These are phyloP conservation scores for Oenanthe melanoleuca DNA, from an alignment of 2,113 vertebrate species.

Conservation along the genomic window DNA sequence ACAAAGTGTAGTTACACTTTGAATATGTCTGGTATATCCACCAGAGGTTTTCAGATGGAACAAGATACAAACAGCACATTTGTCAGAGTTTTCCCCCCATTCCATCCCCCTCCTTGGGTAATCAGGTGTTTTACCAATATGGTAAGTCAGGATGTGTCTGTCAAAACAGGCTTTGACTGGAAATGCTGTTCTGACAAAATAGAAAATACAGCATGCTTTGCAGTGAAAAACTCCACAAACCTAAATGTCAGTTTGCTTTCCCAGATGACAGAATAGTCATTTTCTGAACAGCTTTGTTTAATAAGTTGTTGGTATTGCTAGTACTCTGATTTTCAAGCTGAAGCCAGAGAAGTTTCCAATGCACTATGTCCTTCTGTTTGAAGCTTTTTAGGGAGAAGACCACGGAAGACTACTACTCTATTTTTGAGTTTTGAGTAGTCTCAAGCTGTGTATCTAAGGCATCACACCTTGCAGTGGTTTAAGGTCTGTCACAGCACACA, in stretches of 20 bases:
- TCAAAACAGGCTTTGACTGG: background rate
- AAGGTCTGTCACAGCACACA: background rate
- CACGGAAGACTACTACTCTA: background rate
- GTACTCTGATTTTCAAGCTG: background rate
- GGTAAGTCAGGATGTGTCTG: background rate
- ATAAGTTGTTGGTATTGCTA: constrained; percentile 10
- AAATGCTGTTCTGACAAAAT: background rate
- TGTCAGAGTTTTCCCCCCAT: background rate
- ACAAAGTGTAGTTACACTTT: background rate
- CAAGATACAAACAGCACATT: background rate
- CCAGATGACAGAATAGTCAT: background rate
- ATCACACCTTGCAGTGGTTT: background rate
- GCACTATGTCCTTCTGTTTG: background rate
- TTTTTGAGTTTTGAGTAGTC: background rate
- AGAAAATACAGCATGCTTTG: background rate
- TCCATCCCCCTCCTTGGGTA: background rate
- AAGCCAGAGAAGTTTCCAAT: background rate
- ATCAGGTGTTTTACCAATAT: background rate
- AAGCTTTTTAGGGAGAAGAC: background rate
- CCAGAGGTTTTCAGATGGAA: background rate
- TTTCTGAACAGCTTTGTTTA: constrained; percentile 44
- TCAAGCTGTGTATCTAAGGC: background rate
- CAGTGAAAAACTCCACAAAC: background rate
- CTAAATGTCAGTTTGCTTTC: background rate
- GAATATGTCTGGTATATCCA: background rate